Conservation (phyloP, 35 echinoderm and acorn worm genomes). For the Amphiura filiformis region DNA sequence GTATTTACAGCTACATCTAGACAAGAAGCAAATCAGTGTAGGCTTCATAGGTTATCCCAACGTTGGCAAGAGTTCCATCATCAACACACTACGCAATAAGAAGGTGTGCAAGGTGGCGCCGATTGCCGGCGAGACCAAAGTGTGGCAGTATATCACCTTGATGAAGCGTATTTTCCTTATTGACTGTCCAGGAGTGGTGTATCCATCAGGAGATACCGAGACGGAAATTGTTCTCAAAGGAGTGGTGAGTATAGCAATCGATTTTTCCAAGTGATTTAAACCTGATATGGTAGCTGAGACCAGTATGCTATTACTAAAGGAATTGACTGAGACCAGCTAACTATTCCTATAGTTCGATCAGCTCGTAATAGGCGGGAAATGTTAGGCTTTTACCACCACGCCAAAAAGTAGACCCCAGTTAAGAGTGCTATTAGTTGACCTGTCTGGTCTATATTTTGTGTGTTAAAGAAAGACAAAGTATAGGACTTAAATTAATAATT, state of each 20-base stretch:
- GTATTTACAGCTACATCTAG: constrained; percentile 65
- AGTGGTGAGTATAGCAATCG: constrained; percentile 99
- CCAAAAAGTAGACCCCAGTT: no score
- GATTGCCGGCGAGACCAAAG: constrained; percentile 92
- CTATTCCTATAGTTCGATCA: no score
- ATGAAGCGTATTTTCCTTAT: constrained; percentile 96
- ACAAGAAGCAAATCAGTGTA: constrained; percentile 97
- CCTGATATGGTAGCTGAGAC: not conserved
- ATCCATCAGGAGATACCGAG: constrained; percentile 66
- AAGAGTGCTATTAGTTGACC: no score
- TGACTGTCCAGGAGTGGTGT: constrained; percentile 92
- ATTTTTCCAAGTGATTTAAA: not conserved
- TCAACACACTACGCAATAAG: constrained; percentile 85
- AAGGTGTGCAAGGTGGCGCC: constrained; percentile 97
- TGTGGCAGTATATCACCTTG: constrained; percentile 99
- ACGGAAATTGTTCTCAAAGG: constrained; percentile 62
- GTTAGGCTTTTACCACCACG: no score
- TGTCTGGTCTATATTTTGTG: no score
- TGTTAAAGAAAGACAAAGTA: no score
- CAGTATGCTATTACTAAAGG: no score
- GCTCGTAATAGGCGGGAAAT: no score
- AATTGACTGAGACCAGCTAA: no score
- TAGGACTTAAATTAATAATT: no score
- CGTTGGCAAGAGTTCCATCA: constrained; percentile 95
- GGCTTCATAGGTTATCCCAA: constrained; percentile 98